These are phyloP conservation scores for Sipha flava DNA, from an alignment of 1,140 invertebrate genomes.

Conservation along the genomic window DNA sequence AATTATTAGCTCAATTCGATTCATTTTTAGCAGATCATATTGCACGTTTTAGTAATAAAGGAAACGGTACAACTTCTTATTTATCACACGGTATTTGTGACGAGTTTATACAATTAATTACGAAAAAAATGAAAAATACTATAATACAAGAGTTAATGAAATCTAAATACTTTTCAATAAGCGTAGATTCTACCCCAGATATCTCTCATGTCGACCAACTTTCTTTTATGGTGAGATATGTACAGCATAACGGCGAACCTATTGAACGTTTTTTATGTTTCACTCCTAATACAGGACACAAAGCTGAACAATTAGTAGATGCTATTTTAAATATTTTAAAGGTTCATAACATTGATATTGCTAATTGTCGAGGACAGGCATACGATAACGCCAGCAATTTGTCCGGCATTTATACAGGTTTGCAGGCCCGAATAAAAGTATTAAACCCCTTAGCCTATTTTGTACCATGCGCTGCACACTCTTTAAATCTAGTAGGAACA, in stretches of 20 bases:
- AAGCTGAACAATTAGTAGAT: conserved; percentile 25
- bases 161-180: conserved; percentile 44
- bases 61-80: conserved; percentile 34
- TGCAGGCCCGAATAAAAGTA: conserved; percentile 38
- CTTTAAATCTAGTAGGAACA: conserved; percentile 41
- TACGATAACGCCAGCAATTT: conserved; percentile 43
- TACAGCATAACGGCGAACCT: conserved; percentile 36
- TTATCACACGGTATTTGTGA: conserved; percentile 35
- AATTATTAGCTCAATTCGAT: conserved; percentile 37
- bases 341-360: conserved; percentile 36
- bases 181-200: conserved; percentile 44
- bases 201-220: conserved; percentile 43
- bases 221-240: conserved; percentile 39
- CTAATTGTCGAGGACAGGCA: conserved; percentile 40
- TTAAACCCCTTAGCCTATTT: conserved; percentile 37
- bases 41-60: conserved; percentile 33
- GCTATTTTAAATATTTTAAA: conserved; percentile 33
- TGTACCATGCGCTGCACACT: conserved; percentile 41
- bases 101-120: conserved; percentile 43
- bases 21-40: conserved; percentile 35
- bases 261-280: conserved; percentile 34
- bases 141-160: conserved; percentile 42
- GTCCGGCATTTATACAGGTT: conserved; percentile 39
- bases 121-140: conserved; percentile 37
- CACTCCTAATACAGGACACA: conserved; percentile 31